phyloP scores from a whole-genome alignment of 2,888 invertebrate genomes.

The Ophion ventricosus region DNA sequence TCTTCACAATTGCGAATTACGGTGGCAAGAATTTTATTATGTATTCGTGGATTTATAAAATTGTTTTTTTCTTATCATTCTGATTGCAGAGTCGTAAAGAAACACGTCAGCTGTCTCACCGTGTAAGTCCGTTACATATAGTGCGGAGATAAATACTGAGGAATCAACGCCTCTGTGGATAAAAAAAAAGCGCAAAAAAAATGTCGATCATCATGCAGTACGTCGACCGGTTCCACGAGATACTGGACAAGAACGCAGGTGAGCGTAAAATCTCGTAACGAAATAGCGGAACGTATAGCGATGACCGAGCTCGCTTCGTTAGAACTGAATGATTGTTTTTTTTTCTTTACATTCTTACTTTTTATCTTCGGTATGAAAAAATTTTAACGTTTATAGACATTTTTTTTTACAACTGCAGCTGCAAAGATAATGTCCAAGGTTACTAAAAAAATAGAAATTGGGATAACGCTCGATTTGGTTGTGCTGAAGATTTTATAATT shows the following conservation, averaged over 20 bases:
- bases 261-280: slow-evolving; percentile 81
- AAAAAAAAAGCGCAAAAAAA: slow-evolving; percentile 65
- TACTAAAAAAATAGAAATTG: not conserved
- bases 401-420: not conserved
- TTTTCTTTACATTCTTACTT: not conserved
- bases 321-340: not conserved
- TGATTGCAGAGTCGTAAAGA: slow-evolving; percentile 51
- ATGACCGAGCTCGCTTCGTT: not conserved
- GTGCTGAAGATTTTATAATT: not conserved
- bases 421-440: not conserved
- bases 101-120: slow-evolving; percentile 25
- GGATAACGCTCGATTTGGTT: not conserved
- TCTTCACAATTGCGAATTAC: not conserved
- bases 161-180: slow-evolving; percentile 47
- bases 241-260: slow-evolving; percentile 94
- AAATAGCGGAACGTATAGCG: not conserved
- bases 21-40: not conserved
- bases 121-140: slow-evolving; percentile 25
- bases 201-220: slow-evolving; percentile 93
- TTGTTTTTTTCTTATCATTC: slow-evolving; percentile 28
- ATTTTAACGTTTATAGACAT: not conserved
- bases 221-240: slow-evolving; percentile 91
- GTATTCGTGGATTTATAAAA: slow-evolving; percentile 1
- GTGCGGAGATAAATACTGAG: slow-evolving; percentile 15
- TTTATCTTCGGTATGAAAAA: not conserved